A percentile compares a stretch with the other conserved stretches of the same genome.
Conservation (phyloP, 2,113 vertebrate genomes). For the Argyrosomus japonicus region DNA sequence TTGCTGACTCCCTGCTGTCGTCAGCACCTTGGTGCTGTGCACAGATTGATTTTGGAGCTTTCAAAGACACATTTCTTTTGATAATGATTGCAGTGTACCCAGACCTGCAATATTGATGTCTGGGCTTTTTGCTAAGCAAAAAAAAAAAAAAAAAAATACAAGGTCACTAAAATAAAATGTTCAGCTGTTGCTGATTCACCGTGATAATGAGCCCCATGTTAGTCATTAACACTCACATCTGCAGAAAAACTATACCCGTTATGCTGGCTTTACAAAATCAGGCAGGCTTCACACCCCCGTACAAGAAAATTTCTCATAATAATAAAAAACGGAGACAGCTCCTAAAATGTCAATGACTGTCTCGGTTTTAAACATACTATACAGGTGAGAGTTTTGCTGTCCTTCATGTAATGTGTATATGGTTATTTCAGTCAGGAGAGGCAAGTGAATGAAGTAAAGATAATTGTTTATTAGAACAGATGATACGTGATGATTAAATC, state of each 20-base stretch:
- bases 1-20: slow-evolving; percentile 34
- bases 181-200: slow-evolving; percentile 39
- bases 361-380: background rate
- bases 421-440: background rate
- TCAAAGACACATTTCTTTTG: slow-evolving; percentile 48
- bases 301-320: background rate
- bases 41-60: slow-evolving; percentile 34
- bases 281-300: background rate
- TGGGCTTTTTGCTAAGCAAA: slow-evolving; percentile 4
- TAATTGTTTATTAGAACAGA: no score
- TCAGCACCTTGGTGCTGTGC: slow-evolving; percentile 28
- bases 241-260: slow-evolving; percentile 19
- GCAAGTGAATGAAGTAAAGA: no score
- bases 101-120: slow-evolving; percentile 29
- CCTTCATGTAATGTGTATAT: background rate
- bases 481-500: no score
- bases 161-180: slow-evolving; percentile 41
- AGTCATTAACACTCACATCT: slow-evolving; percentile 44
- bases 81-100: slow-evolving; percentile 28
- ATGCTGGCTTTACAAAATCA: slow-evolving; percentile 25
- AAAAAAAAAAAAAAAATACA: slow-evolving; percentile 15
- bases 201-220: slow-evolving; percentile 41
- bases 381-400: background rate
- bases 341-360: background rate
- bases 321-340: background rate